phyloP scores from a whole-genome alignment of 2,888 invertebrate genomes.

The Ischnus inquisitorius region DNA sequence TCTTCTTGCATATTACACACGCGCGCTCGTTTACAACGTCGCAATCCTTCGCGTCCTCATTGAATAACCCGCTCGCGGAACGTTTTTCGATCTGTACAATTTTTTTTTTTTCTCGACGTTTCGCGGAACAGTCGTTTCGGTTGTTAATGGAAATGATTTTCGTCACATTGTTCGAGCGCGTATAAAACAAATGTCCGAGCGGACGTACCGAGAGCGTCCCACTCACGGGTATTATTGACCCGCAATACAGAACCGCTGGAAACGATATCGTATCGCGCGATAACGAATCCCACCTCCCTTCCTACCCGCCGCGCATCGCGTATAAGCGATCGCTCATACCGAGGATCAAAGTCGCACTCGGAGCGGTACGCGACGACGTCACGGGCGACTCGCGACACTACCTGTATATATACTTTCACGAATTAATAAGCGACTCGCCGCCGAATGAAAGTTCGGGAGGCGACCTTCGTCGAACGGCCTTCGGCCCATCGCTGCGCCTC shows the following conservation, averaged over 20 bases:
- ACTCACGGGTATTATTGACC: constrained; percentile 59
- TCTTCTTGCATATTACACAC: constrained; percentile 67
- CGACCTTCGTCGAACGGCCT: too few relatives aligned
- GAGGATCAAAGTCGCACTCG: constrained; percentile 37
- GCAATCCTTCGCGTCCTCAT: too few relatives aligned
- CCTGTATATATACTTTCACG: constrained; percentile 3
- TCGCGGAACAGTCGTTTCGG: too few relatives aligned
- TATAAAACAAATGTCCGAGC: constrained; percentile 11
- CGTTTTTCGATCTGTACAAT: neutral
- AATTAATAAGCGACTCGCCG: neutral
- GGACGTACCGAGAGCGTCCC: constrained; percentile 21
- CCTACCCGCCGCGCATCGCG: neutral
- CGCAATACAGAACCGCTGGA: constrained; percentile 49
- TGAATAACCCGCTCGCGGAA: neutral
- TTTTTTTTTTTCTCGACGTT: neutral
- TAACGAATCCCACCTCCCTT: constrained; percentile 50
- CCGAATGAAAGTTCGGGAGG: too few relatives aligned
- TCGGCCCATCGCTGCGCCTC: too few relatives aligned
- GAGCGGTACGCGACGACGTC: neutral
- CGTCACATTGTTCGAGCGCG: neutral
- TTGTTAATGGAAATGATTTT: neutral
- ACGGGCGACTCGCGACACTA: neutral
- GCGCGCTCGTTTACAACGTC: constrained; percentile 17
- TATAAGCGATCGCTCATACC: constrained; percentile 3
- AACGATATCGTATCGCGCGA: constrained; percentile 64